Evolutionary conservation across 2,113 vertebrate genomes (phyloP), one percentile per base, ranked within the genome.

Genomic region (Colaptes auratus): DNA sequence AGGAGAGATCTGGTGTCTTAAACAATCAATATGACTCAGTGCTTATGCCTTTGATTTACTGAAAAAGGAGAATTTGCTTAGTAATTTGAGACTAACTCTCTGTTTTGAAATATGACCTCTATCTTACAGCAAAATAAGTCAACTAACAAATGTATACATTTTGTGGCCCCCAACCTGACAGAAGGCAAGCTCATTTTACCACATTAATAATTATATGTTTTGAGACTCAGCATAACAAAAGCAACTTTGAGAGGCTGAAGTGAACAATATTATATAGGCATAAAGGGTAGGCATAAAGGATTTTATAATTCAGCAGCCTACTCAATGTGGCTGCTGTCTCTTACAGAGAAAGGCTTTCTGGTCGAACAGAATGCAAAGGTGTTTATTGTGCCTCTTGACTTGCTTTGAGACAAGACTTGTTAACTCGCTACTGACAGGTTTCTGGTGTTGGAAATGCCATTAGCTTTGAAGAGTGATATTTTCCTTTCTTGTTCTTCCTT

Each of bases 281-380:
- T 44, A 48, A 5, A 7, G 1, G 4, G n/a, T 7, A 61, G 20
- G 7, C 21, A 23, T 44, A 48, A 5, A 7, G 1, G 4, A 36
- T 77, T 91, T 84, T 48, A 16, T 28, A 82, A 33, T 64, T 72
- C 30, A 67, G 25, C 18, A 61, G 8, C 18, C 19, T 61, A 23
- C 30, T 70, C 9, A 36, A 44, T 76, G 79, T 55, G 17, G 7
- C 12, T 35, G 33, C 9, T 72, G 30, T 6, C 9, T 9, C 6
- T 83, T 56, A 39, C 6, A 88, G 69, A 46, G 17, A 65, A 67
- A 67, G 9, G 1, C 6, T 90, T 7, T 63, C n/a, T 39, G 28
- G 39, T 42, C 52, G 75, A 78, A 59, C 4, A 42, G 5, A 1
- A 5, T 42, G 24, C 20, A 82, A 83, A 19, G 3, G 64, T 10